phyloP scores from a whole-genome alignment of 2,797 vertebrate genomes.

The Sebastes vulpes region DNA sequence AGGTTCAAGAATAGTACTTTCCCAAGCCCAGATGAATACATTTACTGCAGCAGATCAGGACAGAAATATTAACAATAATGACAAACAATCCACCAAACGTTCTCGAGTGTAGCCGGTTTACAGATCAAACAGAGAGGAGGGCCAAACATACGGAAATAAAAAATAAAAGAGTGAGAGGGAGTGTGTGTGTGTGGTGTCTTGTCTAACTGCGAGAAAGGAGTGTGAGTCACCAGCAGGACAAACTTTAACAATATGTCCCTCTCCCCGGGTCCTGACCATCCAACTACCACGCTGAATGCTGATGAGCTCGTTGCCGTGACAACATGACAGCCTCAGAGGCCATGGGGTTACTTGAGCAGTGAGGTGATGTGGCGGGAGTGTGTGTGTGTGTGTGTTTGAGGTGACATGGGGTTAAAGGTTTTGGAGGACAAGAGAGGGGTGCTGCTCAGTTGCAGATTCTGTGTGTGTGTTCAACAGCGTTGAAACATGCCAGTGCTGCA shows the following conservation, averaged over 20 bases:
- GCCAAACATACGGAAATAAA: background rate
- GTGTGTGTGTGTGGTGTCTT: constrained; percentile 12
- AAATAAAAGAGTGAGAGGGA: background rate
- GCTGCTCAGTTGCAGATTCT: background rate
- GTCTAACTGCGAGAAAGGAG: background rate
- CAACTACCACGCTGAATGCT: constrained; percentile 57
- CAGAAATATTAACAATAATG: background rate
- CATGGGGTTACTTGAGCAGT: constrained; percentile 35
- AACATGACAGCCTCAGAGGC: constrained; percentile 62
- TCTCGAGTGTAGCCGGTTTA: background rate
- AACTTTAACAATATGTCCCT: constrained; percentile 67
- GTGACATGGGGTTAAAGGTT: constrained; percentile 37
- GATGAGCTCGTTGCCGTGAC: constrained; percentile 69
- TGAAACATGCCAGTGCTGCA: background rate
- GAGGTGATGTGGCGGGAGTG: constrained; percentile 31
- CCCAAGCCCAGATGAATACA: constrained; percentile 22
- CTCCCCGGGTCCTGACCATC: constrained; percentile 36
- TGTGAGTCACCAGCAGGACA: constrained; percentile 53
- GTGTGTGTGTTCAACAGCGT: background rate
- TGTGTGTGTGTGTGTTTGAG: constrained; percentile 12
- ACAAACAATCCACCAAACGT: constrained; percentile 18
- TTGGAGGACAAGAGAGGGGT: background rate
- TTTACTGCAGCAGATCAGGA: constrained; percentile 25
- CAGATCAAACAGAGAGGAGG: background rate
- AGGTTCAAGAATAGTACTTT: background rate